phyloP scores from a whole-genome alignment of 1,140 invertebrate species.

The Phenacoccus solenopsis region DNA sequence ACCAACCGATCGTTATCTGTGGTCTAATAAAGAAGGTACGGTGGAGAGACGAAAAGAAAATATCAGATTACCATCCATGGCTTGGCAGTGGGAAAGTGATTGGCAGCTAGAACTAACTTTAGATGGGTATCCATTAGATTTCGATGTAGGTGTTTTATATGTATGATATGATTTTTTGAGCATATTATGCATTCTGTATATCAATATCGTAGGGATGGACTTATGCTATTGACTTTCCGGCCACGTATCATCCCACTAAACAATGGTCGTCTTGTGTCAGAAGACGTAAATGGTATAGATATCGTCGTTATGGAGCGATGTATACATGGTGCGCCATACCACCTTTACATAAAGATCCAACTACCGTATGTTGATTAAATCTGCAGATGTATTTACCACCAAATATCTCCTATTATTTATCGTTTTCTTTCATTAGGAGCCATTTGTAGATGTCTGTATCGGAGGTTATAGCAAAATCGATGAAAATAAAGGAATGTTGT shows the following conservation, averaged over 20 bases:
- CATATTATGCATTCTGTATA: slow-evolving; percentile 10
- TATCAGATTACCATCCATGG: slow-evolving; percentile 74
- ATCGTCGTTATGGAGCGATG: slow-evolving; percentile 70
- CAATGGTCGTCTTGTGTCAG: slow-evolving; percentile 85
- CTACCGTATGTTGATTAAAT: too few species aligned
- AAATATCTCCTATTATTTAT: slow-evolving; percentile 19
- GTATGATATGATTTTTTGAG: slow-evolving; percentile 19
- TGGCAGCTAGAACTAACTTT: slow-evolving; percentile 81
- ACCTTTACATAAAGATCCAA: slow-evolving; percentile 73
- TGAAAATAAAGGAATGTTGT: slow-evolving; percentile 51
- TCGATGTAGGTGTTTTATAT: slow-evolving; percentile 52
- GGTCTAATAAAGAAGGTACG: slow-evolving; percentile 69
- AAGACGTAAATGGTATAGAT: slow-evolving; percentile 75
- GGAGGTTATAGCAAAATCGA: slow-evolving; percentile 70
- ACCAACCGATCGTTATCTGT: slow-evolving; percentile 73
- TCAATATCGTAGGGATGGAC: slow-evolving; percentile 58
- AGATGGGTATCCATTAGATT: slow-evolving; percentile 70
- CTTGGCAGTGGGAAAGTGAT: slow-evolving; percentile 87
- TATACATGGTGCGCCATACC: slow-evolving; percentile 86
- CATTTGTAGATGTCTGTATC: slow-evolving; percentile 69
- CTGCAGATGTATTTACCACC: slow-evolving; percentile 40
- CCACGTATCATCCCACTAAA: slow-evolving; percentile 65
- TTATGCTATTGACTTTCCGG: slow-evolving; percentile 84
- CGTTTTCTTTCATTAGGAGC: slow-evolving; percentile 39
- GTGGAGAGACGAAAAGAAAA: slow-evolving; percentile 60